A percentile compares a stretch with the other conserved stretches of the same genome.
Conservation (phyloP, 2,888 invertebrate species). For the Ectobius pallidus region DNA sequence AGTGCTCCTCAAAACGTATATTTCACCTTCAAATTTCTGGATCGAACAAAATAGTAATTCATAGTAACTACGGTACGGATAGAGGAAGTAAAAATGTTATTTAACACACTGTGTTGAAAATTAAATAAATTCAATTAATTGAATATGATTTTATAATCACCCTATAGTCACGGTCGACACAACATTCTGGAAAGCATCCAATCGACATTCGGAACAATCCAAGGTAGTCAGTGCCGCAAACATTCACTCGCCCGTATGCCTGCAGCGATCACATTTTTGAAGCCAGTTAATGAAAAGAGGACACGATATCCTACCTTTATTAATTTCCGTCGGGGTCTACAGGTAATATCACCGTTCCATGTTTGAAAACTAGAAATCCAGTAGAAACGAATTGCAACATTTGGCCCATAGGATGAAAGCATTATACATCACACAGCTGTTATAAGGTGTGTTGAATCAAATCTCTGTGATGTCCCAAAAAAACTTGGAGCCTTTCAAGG, state of each 20-base stretch:
- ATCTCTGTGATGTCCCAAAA: not conserved
- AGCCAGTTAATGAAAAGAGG: constrained; percentile 16
- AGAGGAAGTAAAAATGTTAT: too few relatives aligned
- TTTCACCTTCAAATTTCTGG: too few relatives aligned
- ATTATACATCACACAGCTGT: not conserved
- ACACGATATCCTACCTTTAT: constrained; percentile 16
- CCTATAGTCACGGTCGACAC: too few relatives aligned
- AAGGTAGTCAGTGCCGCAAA: constrained; percentile 18
- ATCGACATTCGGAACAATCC: constrained; percentile 18
- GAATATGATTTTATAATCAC: too few relatives aligned
- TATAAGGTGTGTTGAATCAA: not conserved
- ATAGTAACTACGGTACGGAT: too few relatives aligned
- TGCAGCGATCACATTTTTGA: constrained; percentile 14
- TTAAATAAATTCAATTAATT: too few relatives aligned
- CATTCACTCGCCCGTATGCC: constrained; percentile 8
- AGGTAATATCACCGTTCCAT: constrained; percentile 3
- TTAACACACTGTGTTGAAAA: too few relatives aligned
- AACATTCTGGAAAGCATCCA: constrained; percentile 1
- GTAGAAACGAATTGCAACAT: not conserved
- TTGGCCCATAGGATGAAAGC: constrained; percentile 3
- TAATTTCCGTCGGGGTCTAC: constrained; percentile 14
- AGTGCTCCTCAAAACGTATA: too few relatives aligned
- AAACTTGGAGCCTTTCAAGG: not conserved
- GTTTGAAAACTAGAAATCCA: constrained; percentile 1
- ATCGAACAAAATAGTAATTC: too few relatives aligned